Conservation (phyloP, 2,888 invertebrate species). For the Morpho helenor region DNA sequence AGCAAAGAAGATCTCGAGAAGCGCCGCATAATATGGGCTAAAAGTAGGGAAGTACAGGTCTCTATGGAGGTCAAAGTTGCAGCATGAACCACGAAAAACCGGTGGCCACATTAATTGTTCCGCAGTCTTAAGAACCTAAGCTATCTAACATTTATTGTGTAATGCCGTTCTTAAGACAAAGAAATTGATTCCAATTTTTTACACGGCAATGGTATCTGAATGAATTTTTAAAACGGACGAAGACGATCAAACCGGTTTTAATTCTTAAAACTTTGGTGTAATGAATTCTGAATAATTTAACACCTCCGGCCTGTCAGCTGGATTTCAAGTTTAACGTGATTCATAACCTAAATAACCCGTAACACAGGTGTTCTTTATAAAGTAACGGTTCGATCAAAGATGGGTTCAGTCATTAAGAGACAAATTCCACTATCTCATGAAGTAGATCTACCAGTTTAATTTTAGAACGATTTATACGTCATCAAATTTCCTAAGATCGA, state of each 20-base stretch:
- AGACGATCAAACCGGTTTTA: background rate
- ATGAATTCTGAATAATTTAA: slow-evolving; percentile 4
- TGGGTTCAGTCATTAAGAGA: slow-evolving; percentile 3
- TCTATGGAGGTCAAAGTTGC: background rate
- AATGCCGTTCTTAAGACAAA: background rate
- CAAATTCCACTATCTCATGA: background rate
- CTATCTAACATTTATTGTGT: too few relatives aligned
- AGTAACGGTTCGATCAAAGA: slow-evolving; percentile 1
- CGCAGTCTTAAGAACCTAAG: too few relatives aligned
- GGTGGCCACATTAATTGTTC: too few relatives aligned
- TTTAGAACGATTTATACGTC: too few relatives aligned
- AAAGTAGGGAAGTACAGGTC: background rate
- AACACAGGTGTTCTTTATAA: slow-evolving; percentile 8
- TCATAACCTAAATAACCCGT: slow-evolving; percentile 2
- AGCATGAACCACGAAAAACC: too few relatives aligned
- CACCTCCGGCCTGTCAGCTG: slow-evolving; percentile 4
- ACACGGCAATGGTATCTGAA: background rate
- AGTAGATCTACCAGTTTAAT: background rate
- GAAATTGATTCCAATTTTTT: background rate
- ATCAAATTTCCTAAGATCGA: too few relatives aligned
- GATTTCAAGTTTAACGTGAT: slow-evolving; percentile 4
- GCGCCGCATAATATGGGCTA: too few relatives aligned
- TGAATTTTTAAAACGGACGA: slow-evolving; percentile 1
- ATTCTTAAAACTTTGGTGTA: background rate
- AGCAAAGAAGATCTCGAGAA: too few relatives aligned